Evolutionary conservation across 2,113 vertebrate genomes (phyloP).

Genomic region (Ochotona curzoniae): DNA sequence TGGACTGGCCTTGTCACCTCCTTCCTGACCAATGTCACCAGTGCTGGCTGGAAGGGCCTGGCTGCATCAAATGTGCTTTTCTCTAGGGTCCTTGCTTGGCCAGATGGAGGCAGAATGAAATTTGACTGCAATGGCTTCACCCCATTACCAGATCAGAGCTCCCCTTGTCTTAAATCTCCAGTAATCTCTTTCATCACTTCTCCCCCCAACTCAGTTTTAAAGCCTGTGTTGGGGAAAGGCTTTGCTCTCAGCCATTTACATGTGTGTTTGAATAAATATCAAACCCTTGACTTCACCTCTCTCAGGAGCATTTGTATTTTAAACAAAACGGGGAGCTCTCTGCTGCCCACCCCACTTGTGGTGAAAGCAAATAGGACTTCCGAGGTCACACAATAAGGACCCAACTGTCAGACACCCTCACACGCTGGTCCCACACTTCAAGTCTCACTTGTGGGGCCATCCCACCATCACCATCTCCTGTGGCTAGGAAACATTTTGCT

Average conservation of each 20-base stretch:
- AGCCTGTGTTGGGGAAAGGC: conserved; percentile 7
- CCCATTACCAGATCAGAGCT: not conserved
- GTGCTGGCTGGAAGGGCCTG: not conserved
- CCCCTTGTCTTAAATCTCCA: not conserved
- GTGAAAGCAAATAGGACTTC: not conserved
- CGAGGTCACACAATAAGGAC: not conserved
- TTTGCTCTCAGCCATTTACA: not conserved
- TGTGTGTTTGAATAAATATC: not conserved
- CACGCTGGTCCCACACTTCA: not conserved
- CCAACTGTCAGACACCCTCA: not conserved
- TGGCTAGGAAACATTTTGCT: not conserved
- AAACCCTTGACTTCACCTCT: not conserved
- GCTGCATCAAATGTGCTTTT: not conserved
- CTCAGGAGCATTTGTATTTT: conserved; percentile 1
- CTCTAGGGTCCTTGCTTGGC: not conserved
- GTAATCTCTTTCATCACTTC: not conserved
- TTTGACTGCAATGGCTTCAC: not conserved
- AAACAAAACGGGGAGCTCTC: not conserved
- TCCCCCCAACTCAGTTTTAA: not conserved
- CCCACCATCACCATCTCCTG: not conserved
- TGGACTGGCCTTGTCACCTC: not conserved
- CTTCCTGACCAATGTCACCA: not conserved
- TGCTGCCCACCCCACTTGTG: not conserved
- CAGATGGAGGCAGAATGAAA: not conserved
- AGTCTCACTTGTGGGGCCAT: not conserved